These are phyloP conservation scores for Lateolabrax maculatus DNA, from an alignment of 2,797 vertebrate genomes.

Conservation along the genomic window DNA sequence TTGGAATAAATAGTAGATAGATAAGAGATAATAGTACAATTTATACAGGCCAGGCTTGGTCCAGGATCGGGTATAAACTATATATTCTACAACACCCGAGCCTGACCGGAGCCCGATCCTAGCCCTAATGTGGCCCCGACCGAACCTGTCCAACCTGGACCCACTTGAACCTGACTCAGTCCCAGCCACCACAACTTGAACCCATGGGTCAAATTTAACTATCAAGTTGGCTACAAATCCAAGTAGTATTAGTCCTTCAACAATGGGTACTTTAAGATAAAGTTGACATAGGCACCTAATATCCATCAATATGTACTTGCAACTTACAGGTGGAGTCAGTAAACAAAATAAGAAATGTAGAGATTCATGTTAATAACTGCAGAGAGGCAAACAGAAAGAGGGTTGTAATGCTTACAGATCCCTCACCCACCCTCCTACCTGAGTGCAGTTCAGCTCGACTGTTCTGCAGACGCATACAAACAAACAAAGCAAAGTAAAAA, in stretches of 20 bases:
- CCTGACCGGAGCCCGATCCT: not conserved
- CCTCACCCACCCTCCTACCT: constrained; percentile 42
- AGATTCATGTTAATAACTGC: not conserved
- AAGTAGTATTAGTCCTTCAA: no score
- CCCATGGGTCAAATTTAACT: no score
- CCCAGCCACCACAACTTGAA: not conserved
- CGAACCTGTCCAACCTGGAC: not conserved
- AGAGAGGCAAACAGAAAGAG: not conserved
- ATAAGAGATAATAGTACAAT: not conserved
- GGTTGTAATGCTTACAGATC: not conserved
- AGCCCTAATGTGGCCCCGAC: not conserved
- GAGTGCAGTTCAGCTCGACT: constrained; percentile 30
- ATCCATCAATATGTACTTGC: no score
- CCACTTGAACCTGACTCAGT: not conserved
- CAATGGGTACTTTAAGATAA: not conserved
- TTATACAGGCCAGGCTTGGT: not conserved
- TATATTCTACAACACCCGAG: not conserved
- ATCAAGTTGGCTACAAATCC: no score
- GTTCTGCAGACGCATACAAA: constrained; percentile 21
- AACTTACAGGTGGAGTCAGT: not conserved
- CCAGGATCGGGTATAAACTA: not conserved
- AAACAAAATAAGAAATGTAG: not conserved
- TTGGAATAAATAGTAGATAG: not conserved
- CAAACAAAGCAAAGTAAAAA: not conserved
- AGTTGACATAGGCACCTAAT: not conserved